Evolutionary conservation across 1,140 invertebrate genomes (phyloP), one percentile per base, ranked within the genome.

Genomic region (Neodiprion lecontei): DNA sequence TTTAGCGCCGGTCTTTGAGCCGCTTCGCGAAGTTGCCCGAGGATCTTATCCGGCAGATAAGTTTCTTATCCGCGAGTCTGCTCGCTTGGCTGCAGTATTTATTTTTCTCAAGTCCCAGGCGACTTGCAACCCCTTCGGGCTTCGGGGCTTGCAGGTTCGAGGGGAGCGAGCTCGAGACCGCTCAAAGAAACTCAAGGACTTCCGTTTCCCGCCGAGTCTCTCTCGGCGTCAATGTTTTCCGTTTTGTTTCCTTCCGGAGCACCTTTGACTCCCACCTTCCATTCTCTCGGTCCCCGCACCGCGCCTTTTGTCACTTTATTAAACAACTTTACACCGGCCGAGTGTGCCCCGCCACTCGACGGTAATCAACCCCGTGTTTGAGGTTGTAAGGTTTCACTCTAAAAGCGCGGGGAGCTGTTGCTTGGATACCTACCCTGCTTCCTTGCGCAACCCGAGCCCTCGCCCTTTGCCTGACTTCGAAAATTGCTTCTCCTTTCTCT

Each of bases 401-500:
- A 40, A 71, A 71, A 71, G 48, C 70, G 23, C n/a, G 70, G 48
- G 68, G 28, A 49, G 48, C 47, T 71, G 70, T 71, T 71, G 70
- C 40, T 50, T 23, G 70, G 70, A 71, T 23, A 71, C 70, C 70
- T 28, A 12, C 28, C 67, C 23, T 11, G 10, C 21, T 21, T 21
- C 17, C 12, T 23, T 17, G 12, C 14, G 14, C 14, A 69, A 21
- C 67, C 21, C 67, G 7, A 5, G 67, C 17, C 67, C 61, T 14
- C 12, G 17, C 61, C 67, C 23, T 69, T 72, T 21, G 40, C 48
- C 67, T 74, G 76, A 67, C 67, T 73, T 79, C 66, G 74, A 67
- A 79, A 79, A 80, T 80, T 79, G 72, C 78, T 75, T 68, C 53
- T 61, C 78, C 70, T 79, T 79, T 74, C 73, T 74, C 69, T 17